phyloP scores from a whole-genome alignment of 1,140 invertebrate species.

The Dreissena polymorpha region DNA sequence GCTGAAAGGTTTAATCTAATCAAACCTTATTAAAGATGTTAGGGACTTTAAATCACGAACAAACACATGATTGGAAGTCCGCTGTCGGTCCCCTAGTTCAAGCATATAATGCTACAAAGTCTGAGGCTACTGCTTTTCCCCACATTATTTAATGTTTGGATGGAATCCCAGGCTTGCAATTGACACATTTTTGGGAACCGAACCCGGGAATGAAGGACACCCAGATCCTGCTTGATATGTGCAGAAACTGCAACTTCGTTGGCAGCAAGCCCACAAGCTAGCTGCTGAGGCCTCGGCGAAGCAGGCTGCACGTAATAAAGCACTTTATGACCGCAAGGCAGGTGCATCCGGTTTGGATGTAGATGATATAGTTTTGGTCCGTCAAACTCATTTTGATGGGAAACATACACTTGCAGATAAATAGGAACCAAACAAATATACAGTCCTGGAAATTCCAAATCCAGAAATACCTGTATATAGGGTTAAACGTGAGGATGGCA shows the following conservation, averaged over 20 bases:
- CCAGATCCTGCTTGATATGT: no score
- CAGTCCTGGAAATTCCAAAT: not conserved
- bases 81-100: constrained; percentile 15
- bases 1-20: constrained; percentile 25
- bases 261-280: not conserved
- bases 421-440: constrained; percentile 6
- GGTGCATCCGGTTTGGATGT: constrained; percentile 6
- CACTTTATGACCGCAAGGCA: constrained; percentile 3
- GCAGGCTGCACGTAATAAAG: not conserved
- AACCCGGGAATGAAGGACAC: no score
- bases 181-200: constrained; percentile 31
- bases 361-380: constrained; percentile 24
- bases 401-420: constrained; percentile 27
- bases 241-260: no score
- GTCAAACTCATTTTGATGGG: not conserved
- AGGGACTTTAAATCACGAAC: not conserved
- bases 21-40: constrained; percentile 18
- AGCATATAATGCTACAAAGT: constrained; percentile 19
- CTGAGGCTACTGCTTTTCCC: constrained; percentile 19
- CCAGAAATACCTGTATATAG: not conserved
- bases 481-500: constrained; percentile 22
- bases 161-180: constrained; percentile 31
- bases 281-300: not conserved
- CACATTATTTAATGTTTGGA: constrained; percentile 30
- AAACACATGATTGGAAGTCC: constrained; percentile 12